A percentile compares a stretch with the other conserved stretches of the same genome.
Conservation (phyloP, 2,797 vertebrate genomes). For the Podarcis siculus region DNA sequence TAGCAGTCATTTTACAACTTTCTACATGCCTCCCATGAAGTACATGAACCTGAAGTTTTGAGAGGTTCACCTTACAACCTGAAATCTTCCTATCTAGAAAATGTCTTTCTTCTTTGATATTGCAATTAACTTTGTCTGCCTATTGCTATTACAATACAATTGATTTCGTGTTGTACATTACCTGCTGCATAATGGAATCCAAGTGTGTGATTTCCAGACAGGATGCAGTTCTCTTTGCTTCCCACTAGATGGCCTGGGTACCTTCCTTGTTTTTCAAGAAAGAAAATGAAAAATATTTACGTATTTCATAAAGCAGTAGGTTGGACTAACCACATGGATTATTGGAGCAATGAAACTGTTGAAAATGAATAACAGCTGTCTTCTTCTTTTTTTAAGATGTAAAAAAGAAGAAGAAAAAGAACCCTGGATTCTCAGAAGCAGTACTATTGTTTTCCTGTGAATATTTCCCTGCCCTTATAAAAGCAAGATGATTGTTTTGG, state of each 20-base stretch:
- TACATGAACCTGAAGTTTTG: slow-evolving; percentile 12
- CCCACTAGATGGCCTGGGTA: slow-evolving; percentile 29
- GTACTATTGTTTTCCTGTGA: neutral
- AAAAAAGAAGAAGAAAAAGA: neutral
- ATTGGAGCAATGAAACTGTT: neutral
- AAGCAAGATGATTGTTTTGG: slow-evolving; percentile 4
- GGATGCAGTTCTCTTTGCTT: neutral
- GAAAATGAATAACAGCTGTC: slow-evolving; percentile 13
- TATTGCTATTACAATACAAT: neutral
- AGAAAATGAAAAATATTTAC: neutral
- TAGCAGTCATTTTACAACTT: neutral
- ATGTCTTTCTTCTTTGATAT: neutral
- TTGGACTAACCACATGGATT: neutral
- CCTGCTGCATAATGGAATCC: neutral
- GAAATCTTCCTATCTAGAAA: neutral
- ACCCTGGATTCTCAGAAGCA: slow-evolving; percentile 14
- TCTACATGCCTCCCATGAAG: neutral
- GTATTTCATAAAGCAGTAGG: neutral
- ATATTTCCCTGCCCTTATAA: slow-evolving; percentile 19
- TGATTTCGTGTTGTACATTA: neutral
- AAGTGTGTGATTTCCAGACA: neutral
- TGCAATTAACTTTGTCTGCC: neutral
- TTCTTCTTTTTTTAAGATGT: neutral
- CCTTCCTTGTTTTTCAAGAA: neutral
- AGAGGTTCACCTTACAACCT: neutral